Conservation (phyloP, 1,140 invertebrate genomes). For the Vollenhovia emeryi region DNA sequence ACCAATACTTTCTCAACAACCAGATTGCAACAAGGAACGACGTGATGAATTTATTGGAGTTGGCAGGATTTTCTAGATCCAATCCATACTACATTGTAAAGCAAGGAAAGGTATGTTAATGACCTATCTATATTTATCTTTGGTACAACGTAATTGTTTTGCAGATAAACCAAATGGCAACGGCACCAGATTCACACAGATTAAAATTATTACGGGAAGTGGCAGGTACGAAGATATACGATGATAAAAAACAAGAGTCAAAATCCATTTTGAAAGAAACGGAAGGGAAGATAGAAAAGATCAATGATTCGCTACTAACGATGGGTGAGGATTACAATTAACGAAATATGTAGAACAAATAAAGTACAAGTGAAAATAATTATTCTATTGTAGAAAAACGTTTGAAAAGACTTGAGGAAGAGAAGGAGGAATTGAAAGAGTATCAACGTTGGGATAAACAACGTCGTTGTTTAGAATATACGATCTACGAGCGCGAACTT, state of each 20-base stretch:
- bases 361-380: not conserved
- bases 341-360: not conserved
- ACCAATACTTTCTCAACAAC: slow-evolving; percentile 99
- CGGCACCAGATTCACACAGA: slow-evolving; percentile 98
- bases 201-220: slow-evolving; percentile 98
- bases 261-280: slow-evolving; percentile 97
- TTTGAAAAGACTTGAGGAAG: slow-evolving; percentile 97
- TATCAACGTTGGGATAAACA: slow-evolving; percentile 99
- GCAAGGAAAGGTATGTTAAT: slow-evolving; percentile 95
- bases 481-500: slow-evolving; percentile 98
- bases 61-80: slow-evolving; percentile 99
- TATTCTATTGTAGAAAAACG: slow-evolving; percentile 91
- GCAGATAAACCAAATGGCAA: slow-evolving; percentile 99
- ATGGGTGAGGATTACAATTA: slow-evolving; percentile 86
- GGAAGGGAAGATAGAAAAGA: slow-evolving; percentile 99
- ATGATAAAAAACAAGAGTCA: slow-evolving; percentile 98
- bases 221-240: slow-evolving; percentile 98
- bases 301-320: slow-evolving; percentile 97
- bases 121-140: slow-evolving; percentile 37
- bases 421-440: slow-evolving; percentile 99
- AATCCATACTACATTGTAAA: slow-evolving; percentile 99
- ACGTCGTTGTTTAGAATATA: slow-evolving; percentile 97
- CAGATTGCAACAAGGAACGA: slow-evolving; percentile 98
- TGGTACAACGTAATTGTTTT: slow-evolving; percentile 11
- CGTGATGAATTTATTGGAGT: slow-evolving; percentile 99